phyloP scores from a whole-genome alignment of 2,888 invertebrate genomes.

The Julus scanicus region DNA sequence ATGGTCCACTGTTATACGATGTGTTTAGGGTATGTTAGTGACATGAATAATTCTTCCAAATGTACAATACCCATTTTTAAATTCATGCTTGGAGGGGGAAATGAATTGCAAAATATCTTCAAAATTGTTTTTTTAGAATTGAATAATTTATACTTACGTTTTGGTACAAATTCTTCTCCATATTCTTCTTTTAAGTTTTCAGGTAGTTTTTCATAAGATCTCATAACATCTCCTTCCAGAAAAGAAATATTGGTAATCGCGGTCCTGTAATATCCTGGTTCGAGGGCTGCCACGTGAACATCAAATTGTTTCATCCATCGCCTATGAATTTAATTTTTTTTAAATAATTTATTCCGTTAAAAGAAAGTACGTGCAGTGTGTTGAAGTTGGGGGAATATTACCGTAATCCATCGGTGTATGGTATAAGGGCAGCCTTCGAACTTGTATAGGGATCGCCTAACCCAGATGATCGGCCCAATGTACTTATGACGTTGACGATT shows the following conservation, averaged over 20 bases:
- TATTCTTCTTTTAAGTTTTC: background rate
- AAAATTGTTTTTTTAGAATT: no score
- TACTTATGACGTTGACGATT: background rate
- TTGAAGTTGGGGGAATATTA: background rate
- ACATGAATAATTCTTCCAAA: no score
- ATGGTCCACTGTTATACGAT: no score
- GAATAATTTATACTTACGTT: no score
- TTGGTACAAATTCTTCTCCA: background rate
- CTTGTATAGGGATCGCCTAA: background rate
- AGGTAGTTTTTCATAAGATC: background rate
- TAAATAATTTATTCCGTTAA: background rate
- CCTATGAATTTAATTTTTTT: background rate
- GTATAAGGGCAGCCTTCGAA: background rate
- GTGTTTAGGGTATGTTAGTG: no score
- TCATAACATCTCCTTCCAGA: background rate
- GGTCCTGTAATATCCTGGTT: background rate
- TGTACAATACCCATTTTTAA: no score
- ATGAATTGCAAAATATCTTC: no score
- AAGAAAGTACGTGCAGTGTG: background rate
- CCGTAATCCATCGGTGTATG: conserved; percentile 14
- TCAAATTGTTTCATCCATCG: background rate
- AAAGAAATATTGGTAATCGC: no score
- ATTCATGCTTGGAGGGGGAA: no score
- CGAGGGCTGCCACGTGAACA: background rate
- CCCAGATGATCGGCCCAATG: background rate